Base-by-base conservation (phyloP, 2,797 vertebrate genomes). In the Buphagus erythrorhynchus region DNA sequence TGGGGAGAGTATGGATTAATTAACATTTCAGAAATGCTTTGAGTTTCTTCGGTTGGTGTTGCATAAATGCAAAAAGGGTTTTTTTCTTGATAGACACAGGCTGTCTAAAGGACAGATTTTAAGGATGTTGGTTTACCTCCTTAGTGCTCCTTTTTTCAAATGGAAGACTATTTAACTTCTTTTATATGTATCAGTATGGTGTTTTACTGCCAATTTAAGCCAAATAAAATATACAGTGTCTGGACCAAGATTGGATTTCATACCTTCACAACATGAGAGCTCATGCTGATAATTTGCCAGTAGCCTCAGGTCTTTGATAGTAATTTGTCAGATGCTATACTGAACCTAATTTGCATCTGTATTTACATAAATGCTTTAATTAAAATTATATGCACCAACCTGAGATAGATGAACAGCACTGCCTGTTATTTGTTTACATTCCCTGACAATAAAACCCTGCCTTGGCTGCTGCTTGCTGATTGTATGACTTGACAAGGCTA, bases 281-380 rank as follows among this genome's bases (percentile, higher is more conserved):
- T 88, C 35, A 29, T 48, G 29, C 68, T 95, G 91, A 68, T 95
- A 81, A 93, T 93, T 93, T 91, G 75, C 78, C 78, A 80, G 66
- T 93, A 95, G 87, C 95, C 91, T 72, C 51, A 52, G 76, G 79
- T 76, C 76, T 93, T 68, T 83, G 76, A 86, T 90, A 92, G 58
- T 86, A 90, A 94, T 96, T 96, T 94, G 74, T 90, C 82, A 96
- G 82, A 94, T 95, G 87, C 87, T 91, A 81, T 91, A 69, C 40
- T 84, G 76, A 91, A 90, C 42, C 51, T 90, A 62, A 91, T 95
- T 96, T 96, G 76, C 96, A 93, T 93, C 69, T 95, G 76, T 96
- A 95, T 95, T 96, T 95, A 93, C 91, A 96, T 95, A 96, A 93
- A 94, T 94, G 90, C 71, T 86, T 94, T 96, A 94, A 95, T 97